A percentile compares a stretch with the other conserved stretches of the same genome.
These are phyloP conservation scores for Enhydra lutris DNA, from an alignment of 2,113 vertebrate species.

Conservation along the genomic window DNA sequence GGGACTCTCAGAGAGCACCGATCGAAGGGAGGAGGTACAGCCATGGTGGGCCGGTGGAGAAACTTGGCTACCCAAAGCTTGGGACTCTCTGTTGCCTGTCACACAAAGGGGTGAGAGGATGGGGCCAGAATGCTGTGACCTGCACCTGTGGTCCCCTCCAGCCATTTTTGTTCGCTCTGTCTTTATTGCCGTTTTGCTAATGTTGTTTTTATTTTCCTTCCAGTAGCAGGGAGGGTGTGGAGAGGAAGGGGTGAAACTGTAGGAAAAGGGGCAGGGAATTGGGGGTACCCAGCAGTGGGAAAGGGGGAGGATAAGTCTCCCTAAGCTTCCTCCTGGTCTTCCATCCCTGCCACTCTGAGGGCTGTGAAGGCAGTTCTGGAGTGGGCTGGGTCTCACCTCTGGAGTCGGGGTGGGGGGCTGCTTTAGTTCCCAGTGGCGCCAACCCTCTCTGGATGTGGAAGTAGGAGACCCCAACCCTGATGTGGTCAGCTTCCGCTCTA, in stretches of 20 bases:
- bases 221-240: neutral
- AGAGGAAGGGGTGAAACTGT: neutral
- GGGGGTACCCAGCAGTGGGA: neutral
- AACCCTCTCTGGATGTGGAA: conserved; percentile 91
- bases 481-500: conserved; percentile 91
- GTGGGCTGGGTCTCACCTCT: neutral
- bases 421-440: conserved; percentile 89
- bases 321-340: neutral
- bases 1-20: neutral
- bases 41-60: neutral
- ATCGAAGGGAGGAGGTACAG: neutral
- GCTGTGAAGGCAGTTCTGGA: neutral
- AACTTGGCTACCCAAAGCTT: neutral
- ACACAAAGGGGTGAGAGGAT: neutral
- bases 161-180: neutral
- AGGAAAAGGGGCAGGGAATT: neutral
- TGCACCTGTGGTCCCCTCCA: neutral
- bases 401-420: neutral
- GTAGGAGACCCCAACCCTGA: conserved; percentile 91
- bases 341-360: neutral
- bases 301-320: neutral
- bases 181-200: neutral
- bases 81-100: neutral
- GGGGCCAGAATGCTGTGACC: neutral
- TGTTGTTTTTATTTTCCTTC: conserved; percentile 25